A percentile compares a stretch with the other conserved stretches of the same genome.
Conservation (phyloP, 1,140 invertebrate species). For the Heliconius eleuchia region DNA sequence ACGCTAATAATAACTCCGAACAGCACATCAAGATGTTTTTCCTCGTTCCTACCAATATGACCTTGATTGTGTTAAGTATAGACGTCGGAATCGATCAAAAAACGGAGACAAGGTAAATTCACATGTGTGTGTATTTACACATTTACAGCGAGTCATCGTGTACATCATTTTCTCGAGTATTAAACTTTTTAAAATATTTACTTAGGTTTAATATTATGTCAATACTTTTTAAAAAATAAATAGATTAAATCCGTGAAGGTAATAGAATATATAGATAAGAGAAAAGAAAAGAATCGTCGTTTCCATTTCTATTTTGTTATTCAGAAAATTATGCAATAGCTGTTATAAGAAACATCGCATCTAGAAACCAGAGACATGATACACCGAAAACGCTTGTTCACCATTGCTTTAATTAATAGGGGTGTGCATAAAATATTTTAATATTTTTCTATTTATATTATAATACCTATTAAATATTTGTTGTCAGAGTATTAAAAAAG, state of each 20-base stretch:
- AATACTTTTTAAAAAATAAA: neutral
- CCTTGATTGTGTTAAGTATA: conserved; percentile 74
- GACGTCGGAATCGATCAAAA: conserved; percentile 57
- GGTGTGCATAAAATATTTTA: neutral
- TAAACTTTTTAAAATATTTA: neutral
- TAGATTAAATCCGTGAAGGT: neutral
- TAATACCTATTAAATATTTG: neutral
- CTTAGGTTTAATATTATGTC: neutral
- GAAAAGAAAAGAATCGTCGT: neutral
- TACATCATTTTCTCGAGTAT: neutral
- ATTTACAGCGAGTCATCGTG: neutral
- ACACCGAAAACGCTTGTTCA: too few relatives aligned
- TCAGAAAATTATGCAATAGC: neutral
- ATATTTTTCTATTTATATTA: neutral
- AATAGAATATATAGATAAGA: too few relatives aligned
- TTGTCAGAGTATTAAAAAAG: neutral
- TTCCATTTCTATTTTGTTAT: neutral
- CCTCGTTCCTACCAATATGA: conserved; percentile 80
- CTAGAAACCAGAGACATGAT: too few relatives aligned
- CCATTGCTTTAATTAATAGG: too few relatives aligned
- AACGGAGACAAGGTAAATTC: conserved; percentile 32
- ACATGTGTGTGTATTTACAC: neutral
- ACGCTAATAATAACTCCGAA: neutral
- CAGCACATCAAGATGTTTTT: conserved; percentile 76
- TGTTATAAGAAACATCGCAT: neutral